These are phyloP conservation scores for Coracopsis vasa DNA, from an alignment of 2,113 vertebrate species.

Conservation along the genomic window DNA sequence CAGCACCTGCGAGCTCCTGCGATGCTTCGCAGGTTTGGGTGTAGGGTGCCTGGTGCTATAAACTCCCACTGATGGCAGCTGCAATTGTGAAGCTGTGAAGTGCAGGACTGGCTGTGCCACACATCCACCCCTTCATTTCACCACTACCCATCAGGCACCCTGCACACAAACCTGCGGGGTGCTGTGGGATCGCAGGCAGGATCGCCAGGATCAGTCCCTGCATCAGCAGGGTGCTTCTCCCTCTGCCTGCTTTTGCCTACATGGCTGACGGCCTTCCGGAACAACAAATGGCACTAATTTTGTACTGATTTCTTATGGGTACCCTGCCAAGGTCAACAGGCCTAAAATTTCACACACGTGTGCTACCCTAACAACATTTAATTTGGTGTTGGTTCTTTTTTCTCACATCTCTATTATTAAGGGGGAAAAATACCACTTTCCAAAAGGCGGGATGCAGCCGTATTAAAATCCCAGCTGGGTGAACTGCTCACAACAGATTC, in stretches of 20 bases:
- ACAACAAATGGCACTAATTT: background rate
- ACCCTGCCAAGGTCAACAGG: constrained; percentile 39
- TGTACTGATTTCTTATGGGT: background rate
- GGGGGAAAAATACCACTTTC: constrained; percentile 1
- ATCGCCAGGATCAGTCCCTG: background rate
- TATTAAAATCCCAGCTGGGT: constrained; percentile 38
- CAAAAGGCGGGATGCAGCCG: background rate
- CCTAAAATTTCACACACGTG: constrained; percentile 2
- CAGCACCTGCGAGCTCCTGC: background rate
- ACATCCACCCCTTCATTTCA: background rate
- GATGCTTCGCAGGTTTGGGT: background rate
- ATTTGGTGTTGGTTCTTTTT: constrained; percentile 18
- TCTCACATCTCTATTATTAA: constrained; percentile 28
- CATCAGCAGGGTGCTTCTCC: background rate
- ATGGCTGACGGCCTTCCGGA: background rate
- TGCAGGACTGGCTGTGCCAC: background rate
- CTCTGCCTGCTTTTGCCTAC: background rate
- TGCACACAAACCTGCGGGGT: background rate
- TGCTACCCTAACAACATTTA: constrained; percentile 18
- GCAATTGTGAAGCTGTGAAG: constrained; percentile 36
- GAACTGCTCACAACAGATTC: constrained; percentile 23
- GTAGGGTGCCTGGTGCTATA: background rate
- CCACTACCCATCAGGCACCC: background rate
- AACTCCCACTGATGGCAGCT: constrained; percentile 36
- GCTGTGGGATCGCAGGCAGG: background rate